Evolutionary conservation across 2,113 vertebrate genomes (phyloP), one percentile per base, ranked within the genome.

Genomic region (Cavia aperea): DNA sequence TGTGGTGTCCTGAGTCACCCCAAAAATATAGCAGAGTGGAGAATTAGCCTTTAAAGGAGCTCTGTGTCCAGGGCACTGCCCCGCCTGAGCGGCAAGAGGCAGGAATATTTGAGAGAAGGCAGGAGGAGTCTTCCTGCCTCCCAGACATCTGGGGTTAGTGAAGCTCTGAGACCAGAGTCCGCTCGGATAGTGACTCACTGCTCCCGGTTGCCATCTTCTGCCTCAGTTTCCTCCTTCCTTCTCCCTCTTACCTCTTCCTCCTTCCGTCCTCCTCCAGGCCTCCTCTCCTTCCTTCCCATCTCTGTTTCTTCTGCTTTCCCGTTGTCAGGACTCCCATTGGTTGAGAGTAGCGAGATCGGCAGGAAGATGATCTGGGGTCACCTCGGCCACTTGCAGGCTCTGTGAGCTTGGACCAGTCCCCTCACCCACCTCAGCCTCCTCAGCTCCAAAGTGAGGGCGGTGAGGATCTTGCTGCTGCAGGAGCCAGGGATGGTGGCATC

Each of bases 1-100:
- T 96, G 77, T 96, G 90, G 94, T 93, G 88, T 96, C 95, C 39
- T 39, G 39, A 96, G 96, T 97, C 94, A 94, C 92, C 83, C 93
- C 90, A 88, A 96, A 97, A 97, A 94, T 95, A 95, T 79, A 96
- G 92, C 90, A 73, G 92, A 93, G 92, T 12, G 16, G 78, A 78
- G 65, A 43, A 95, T 93, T 94, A 91, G n/a, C 65, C 83, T 96
- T 91, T 94, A 94, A 96, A 95, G 68, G 56, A n/a, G 60, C 29
- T 72, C 4, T 1, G 26, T 0, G 18, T 72, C 56, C 31, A 31
- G 94, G 94, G 93, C 62, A 82, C 95, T 56, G 95, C 66, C 91
- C 86, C 73, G 62, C 90, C 95, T 93, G 84, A 84, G 83, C 54
- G 39, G 29, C 43, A 65, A 63, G 29, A 46, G 81, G 13, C 85